Evolutionary conservation across 2,888 invertebrate species (phyloP).

Genomic region (Bombylius discolor): DNA sequence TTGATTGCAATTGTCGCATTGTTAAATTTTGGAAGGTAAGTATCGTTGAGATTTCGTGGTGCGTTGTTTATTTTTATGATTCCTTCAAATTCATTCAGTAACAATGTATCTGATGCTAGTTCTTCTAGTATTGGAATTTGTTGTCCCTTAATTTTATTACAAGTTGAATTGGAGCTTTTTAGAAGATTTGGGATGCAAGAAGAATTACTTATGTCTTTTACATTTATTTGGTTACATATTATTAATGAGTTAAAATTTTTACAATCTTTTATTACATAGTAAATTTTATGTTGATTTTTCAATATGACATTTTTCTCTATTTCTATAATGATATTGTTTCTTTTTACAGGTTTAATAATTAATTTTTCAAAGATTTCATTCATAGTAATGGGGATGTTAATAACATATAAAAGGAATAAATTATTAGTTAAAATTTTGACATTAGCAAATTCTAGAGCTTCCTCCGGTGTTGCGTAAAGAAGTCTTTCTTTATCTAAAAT

Average conservation of each 20-base stretch:
- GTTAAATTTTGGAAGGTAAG: constrained; percentile 2
- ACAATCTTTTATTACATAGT: constrained; percentile 10
- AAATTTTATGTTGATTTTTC: constrained; percentile 9
- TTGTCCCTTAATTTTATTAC: constrained; percentile 2
- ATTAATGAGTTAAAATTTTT: constrained; percentile 8
- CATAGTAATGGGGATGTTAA: constrained; percentile 13
- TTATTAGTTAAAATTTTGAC: constrained; percentile 14
- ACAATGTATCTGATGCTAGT: constrained; percentile 8
- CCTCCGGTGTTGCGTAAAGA: constrained; percentile 13
- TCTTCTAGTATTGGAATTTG: constrained; percentile 10
- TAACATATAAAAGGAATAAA: constrained; percentile 12
- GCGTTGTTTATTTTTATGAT: neutral
- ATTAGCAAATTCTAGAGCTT: constrained; percentile 15
- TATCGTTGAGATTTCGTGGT: neutral
- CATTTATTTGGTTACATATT: constrained; percentile 8
- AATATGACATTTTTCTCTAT: constrained; percentile 9
- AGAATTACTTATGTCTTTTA: constrained; percentile 10
- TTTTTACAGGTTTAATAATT: constrained; percentile 11
- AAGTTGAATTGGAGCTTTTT: constrained; percentile 9
- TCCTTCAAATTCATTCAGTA: constrained; percentile 11
- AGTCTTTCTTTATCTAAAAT: constrained; percentile 13
- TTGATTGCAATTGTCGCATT: constrained; percentile 10
- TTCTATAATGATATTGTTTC: constrained; percentile 6
- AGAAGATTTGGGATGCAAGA: constrained; percentile 13
- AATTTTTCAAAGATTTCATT: constrained; percentile 10